phyloP scores from a whole-genome alignment of 2,113 vertebrate genomes.

The Mormyrus iriodes region DNA sequence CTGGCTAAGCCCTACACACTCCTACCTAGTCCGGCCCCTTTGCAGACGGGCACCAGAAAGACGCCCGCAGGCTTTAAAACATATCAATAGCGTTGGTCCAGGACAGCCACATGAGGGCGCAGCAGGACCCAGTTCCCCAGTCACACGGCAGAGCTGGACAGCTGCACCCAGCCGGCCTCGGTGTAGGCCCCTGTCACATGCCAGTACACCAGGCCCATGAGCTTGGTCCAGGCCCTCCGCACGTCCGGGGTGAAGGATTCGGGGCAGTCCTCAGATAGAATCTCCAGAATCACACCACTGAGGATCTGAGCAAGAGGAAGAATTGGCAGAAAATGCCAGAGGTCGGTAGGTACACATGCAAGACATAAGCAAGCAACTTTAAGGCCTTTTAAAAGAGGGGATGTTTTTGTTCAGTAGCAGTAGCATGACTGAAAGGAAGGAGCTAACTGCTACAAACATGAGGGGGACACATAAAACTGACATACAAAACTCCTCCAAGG shows the following conservation, averaged over 20 bases:
- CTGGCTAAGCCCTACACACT: background rate
- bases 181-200: slow-evolving; percentile 87
- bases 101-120: slow-evolving; percentile 67
- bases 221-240: slow-evolving; percentile 84
- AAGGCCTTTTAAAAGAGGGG: background rate
- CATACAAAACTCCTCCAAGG: too few species aligned
- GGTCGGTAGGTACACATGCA: background rate
- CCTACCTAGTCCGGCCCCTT: background rate
- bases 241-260: slow-evolving; percentile 80
- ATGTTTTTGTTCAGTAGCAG: background rate
- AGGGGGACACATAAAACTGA: background rate
- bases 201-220: slow-evolving; percentile 79
- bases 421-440: background rate
- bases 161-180: slow-evolving; percentile 90
- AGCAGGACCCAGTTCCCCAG: slow-evolving; percentile 15
- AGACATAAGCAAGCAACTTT: too few species aligned
- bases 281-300: slow-evolving; percentile 82
- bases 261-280: slow-evolving; percentile 79
- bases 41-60: background rate
- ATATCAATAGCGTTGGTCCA: background rate
- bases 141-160: slow-evolving; percentile 86
- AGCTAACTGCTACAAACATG: background rate
- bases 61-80: background rate
- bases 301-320: slow-evolving; percentile 68
- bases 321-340: slow-evolving; percentile 15